These are phyloP conservation scores for Noctua janthina DNA, from an alignment of 2,888 invertebrate genomes.

Conservation along the genomic window DNA sequence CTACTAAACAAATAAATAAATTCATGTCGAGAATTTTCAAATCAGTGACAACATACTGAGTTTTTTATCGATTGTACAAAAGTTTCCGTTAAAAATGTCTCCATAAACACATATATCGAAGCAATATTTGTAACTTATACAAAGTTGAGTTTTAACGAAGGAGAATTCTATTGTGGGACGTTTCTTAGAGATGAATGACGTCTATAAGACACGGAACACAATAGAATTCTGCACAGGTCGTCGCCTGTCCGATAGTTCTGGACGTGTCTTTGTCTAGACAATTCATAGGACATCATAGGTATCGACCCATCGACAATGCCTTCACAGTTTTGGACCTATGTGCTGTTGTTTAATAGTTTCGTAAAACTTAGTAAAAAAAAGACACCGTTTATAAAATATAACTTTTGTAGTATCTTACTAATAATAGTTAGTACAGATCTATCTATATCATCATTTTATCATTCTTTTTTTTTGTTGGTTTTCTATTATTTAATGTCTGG, in stretches of 20 bases:
- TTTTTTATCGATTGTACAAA: background rate
- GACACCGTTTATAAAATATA: background rate
- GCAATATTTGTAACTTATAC: background rate
- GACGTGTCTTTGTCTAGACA: slow-evolving; percentile 13
- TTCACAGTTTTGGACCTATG: background rate
- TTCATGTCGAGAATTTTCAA: background rate
- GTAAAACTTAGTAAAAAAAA: background rate
- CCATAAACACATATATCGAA: background rate
- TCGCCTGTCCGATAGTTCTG: background rate
- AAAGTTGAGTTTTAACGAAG: background rate
- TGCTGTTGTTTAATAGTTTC: background rate
- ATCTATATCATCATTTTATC: no score
- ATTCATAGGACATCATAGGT: background rate
- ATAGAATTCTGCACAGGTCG: slow-evolving; percentile 19
- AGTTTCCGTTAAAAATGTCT: background rate
- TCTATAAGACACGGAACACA: background rate
- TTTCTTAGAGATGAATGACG: background rate
- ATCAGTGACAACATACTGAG: background rate
- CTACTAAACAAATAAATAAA: no score
- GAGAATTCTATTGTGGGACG: no score
- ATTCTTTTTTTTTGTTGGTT: no score
- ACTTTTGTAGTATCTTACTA: background rate
- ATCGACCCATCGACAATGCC: background rate
- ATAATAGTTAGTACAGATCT: background rate
- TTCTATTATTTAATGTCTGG: no score